Conservation (phyloP, 2,797 vertebrate genomes). For the Periparus ater region DNA sequence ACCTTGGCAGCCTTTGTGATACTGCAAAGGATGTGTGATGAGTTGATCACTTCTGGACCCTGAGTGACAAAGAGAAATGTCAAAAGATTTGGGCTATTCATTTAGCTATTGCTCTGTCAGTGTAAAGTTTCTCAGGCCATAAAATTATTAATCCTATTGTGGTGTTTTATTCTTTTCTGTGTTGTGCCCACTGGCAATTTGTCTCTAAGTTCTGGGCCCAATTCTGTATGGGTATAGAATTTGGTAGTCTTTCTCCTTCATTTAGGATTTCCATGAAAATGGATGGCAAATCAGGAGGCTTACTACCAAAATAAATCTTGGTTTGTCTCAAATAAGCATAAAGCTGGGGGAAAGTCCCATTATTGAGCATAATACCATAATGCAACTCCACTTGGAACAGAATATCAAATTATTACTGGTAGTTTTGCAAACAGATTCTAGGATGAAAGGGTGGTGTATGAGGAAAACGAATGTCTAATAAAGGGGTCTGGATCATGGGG, state of each 20-base stretch:
- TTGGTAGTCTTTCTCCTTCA: background rate
- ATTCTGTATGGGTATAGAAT: background rate
- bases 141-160: background rate
- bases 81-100: background rate
- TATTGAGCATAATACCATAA: background rate
- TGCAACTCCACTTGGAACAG: background rate
- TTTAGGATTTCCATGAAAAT: background rate
- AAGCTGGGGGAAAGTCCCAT: fast-evolving
- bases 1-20: background rate
- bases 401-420: background rate
- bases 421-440: background rate
- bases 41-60: background rate
- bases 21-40: background rate
- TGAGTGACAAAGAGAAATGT: background rate
- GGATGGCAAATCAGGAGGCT: background rate
- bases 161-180: background rate
- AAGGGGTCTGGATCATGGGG: background rate
- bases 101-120: background rate
- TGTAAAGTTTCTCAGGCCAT: background rate
- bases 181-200: background rate
- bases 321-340: background rate
- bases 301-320: background rate
- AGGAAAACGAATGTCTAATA: background rate
- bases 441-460: background rate
- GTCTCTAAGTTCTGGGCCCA: background rate